phyloP scores from a whole-genome alignment of 2,888 invertebrate species.

The Drosophila eohydei region DNA sequence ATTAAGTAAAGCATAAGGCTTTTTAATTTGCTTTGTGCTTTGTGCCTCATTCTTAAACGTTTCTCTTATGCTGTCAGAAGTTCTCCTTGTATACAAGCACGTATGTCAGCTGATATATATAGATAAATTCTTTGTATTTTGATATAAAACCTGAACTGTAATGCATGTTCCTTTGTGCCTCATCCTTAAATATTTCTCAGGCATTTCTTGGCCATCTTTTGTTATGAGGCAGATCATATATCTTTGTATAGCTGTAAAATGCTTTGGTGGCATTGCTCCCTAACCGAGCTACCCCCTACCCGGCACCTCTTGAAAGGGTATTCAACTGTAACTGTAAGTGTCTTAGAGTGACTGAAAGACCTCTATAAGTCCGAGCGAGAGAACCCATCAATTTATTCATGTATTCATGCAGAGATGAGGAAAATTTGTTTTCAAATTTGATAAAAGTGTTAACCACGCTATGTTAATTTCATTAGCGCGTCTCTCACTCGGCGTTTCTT shows the following conservation, averaged over 20 bases:
- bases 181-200: conserved; percentile 8
- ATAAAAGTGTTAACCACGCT: conserved; percentile 78
- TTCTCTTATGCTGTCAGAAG: not conserved
- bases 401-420: conserved; percentile 37
- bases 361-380: conserved; percentile 8
- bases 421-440: conserved; percentile 72
- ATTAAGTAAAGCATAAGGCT: too few species aligned
- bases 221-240: not conserved
- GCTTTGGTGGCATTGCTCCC: not conserved
- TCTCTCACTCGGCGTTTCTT: conserved; percentile 39
- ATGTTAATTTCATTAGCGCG: conserved; percentile 78
- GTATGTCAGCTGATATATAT: not conserved
- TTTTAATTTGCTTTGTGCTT: not conserved
- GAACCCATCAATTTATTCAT: conserved; percentile 25
- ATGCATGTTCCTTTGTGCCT: conserved; percentile 2
- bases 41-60: not conserved
- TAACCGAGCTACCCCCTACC: not conserved
- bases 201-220: not conserved
- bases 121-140: not conserved
- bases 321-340: not conserved
- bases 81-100: not conserved
- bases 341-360: not conserved
- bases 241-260: not conserved
- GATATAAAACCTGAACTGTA: not conserved
- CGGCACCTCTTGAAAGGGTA: conserved; percentile 2